Evolutionary conservation across 2,888 invertebrate species (phyloP), one percentile per base, ranked within the genome.

Genomic region (Phasia obesa): DNA sequence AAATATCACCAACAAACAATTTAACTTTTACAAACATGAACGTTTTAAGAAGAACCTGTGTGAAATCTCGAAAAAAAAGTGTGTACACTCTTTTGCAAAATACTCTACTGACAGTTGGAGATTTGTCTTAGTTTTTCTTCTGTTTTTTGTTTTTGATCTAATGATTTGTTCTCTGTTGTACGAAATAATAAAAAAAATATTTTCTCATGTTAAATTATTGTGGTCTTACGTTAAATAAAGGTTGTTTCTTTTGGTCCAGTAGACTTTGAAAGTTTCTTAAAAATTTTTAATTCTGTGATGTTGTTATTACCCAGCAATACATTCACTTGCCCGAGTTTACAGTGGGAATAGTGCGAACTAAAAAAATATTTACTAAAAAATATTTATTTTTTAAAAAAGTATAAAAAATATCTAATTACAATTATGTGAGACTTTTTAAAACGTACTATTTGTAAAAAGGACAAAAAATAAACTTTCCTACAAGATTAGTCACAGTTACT

Each of bases 151-250:
- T 47, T 64, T 31, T 47, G 13, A 31, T 49, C 69, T 62, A 17
- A 53, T 59, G 51, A 27, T 57, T 70, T 64, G 25, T 44, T 69
- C 31, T 62, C 11, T 31, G 6, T 21, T 47, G 31, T 21, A 51
- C n/a, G 0, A 60, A 69, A 47, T 13, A 31, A 11, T 17, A 67
- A 53, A 38, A 0, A 35, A 38, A 65, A 35, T 21, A 27, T 69
- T 69, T 80, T 67, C 79, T 69, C 67, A 67, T 73, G 73, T 74
- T 55, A 73, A 67, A 31, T 47, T 60, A 47, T 67, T 79, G 79
- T 73, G 79, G 79, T 79, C 59, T 73, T 67, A 42, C 31, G 13
- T 19, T 2, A 15, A 23, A 44, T 6, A 15, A 38, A 65, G 31
- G 15, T 21, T 65, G 15, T 21, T 65, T 60, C 11, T 42, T 25